Percentiles rank a stretch among this genome's conserved stretches.
Evolutionary conservation across 2,113 vertebrate genomes (phyloP).

Genomic region (Lagenorhynchus albirostris): DNA sequence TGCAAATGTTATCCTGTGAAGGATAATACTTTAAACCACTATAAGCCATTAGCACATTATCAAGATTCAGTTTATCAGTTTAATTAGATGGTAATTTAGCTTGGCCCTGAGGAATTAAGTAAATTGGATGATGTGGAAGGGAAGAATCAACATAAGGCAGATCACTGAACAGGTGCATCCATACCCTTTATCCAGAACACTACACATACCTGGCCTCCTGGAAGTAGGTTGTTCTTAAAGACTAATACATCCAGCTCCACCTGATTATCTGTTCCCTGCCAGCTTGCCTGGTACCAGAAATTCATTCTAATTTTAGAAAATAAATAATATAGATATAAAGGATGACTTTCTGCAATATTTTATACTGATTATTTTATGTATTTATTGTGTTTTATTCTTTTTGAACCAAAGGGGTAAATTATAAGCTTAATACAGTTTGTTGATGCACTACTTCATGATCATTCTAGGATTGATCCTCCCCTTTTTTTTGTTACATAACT

Average conservation of each 20-base stretch:
- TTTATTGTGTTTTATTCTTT: background rate
- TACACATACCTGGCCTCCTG: background rate
- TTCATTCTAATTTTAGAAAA: background rate
- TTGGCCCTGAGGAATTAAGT: background rate
- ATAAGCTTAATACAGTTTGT: background rate
- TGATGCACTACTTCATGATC: background rate
- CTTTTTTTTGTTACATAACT: background rate
- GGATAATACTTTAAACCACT: constrained; percentile 42
- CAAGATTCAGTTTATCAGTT: constrained; percentile 48
- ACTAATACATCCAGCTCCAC: background rate
- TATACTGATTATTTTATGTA: background rate
- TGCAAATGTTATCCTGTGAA: constrained; percentile 52
- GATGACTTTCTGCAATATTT: background rate
- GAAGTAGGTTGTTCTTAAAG: background rate
- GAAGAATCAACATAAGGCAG: background rate
- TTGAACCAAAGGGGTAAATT: background rate
- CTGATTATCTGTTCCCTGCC: background rate
- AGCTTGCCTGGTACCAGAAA: background rate
- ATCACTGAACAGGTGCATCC: background rate
- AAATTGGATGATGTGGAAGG: background rate
- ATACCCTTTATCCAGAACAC: background rate
- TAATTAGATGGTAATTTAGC: constrained; percentile 52
- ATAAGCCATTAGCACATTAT: constrained; percentile 46
- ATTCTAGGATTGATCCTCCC: background rate
- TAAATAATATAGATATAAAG: background rate